Percentiles rank a stretch among this genome's conserved stretches.
Conservation (phyloP, 1,140 invertebrate genomes). For the Chymomyza costata region DNA sequence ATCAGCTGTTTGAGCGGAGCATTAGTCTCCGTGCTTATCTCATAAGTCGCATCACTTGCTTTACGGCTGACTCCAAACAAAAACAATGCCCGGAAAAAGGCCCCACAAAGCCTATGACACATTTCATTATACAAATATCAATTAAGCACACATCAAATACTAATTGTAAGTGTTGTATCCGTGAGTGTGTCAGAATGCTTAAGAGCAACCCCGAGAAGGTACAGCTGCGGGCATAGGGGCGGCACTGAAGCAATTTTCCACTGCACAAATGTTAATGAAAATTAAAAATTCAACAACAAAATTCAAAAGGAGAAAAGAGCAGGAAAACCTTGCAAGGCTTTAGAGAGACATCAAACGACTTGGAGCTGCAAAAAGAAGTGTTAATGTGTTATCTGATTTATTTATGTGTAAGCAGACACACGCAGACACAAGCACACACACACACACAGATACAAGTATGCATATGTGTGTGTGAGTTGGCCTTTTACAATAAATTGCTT, state of each 20-base stretch:
- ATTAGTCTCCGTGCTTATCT: no score
- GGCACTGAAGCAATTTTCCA: conserved; percentile 38
- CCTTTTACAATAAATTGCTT: conserved; percentile 44
- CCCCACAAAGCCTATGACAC: no score
- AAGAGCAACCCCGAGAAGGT: not conserved
- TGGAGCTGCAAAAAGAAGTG: conserved; percentile 45
- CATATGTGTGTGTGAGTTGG: conserved; percentile 16
- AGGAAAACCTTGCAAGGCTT: no score
- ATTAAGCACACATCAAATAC: conserved; percentile 65
- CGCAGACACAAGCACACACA: conserved; percentile 7
- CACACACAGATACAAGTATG: not conserved
- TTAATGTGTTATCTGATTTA: conserved; percentile 72
- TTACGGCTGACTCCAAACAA: no score
- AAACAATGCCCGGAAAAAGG: no score
- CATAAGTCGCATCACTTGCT: no score
- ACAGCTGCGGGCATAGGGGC: conserved; percentile 36
- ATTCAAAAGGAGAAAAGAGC: conserved; percentile 34
- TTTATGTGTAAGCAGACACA: conserved; percentile 44
- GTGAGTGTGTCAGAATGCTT: not conserved
- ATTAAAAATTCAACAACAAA: conserved; percentile 74
- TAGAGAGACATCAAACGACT: conserved; percentile 38
- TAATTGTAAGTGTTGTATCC: conserved; percentile 18
- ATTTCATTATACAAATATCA: conserved; percentile 72
- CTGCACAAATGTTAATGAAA: conserved; percentile 61
- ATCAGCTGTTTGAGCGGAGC: no score